Base-by-base conservation (phyloP, 2,113 vertebrate species). In the Illadopsis cleaveri region DNA sequence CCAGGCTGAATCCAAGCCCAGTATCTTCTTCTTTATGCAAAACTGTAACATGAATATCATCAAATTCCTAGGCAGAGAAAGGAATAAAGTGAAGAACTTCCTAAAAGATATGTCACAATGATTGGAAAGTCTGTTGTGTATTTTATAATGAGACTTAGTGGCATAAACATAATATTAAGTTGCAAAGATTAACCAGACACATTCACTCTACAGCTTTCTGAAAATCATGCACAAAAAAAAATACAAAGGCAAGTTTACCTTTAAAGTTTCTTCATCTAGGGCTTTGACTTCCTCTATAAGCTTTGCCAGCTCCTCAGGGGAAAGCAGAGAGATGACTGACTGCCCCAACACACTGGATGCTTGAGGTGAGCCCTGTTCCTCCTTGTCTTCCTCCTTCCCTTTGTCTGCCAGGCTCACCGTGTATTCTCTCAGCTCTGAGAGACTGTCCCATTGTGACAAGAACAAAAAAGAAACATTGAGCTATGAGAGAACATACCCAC, bases 1-100 rank as follows among this genome's bases (percentile, higher is more conserved):
- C 99, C 33, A 99, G 98, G 96, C 98, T 99, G 98, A 99, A 99
- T 69, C 99, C 99, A 35, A 99, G 98, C 13, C 99, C 99, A 0
- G 97, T 97, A 8, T 99, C 99, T 57, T 99, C 99, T 37, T 99
- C 99, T 97, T 99, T 99, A 87, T 99, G 99, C 42, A 99, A 86
- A 96, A 99, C 84, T 51, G 99, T 99, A 28, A 99, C 99, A 1
- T 99, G 99, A 87, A 99, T 99, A 96, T 99, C 98, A 89, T 98
- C 98, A 68, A 99, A 95, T 98, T 99, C 98, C 99, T 99, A 97
- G 70, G 44, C 57, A 92, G 82, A 92, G 38, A 77, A 75, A 90
- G 56, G 60, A 94, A 87, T 4, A 9, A 35, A 44, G 33, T 95
- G 20, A 78, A 48, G 33, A 82, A 53, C 24, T 76, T 90, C 42